phyloP scores from a whole-genome alignment of 2,888 invertebrate species.

The Athetis lepigone region DNA sequence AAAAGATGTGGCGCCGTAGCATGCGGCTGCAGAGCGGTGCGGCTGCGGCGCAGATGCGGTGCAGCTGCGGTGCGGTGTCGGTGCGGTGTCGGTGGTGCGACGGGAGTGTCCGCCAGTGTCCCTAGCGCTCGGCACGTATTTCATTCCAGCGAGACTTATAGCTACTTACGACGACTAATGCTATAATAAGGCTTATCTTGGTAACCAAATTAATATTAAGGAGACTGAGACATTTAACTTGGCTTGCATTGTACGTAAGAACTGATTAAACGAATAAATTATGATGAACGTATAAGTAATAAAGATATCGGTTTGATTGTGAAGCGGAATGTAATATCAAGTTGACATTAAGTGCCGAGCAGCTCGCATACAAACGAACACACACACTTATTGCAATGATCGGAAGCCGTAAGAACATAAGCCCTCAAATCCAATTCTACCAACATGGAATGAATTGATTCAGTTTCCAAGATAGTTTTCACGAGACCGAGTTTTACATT shows the following conservation, averaged over 20 bases:
- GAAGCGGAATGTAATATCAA: constrained; percentile 7
- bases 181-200: constrained; percentile 9
- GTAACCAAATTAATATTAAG: constrained; percentile 18
- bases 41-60: background rate
- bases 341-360: constrained; percentile 13
- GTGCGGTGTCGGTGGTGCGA: background rate
- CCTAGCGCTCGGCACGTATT: background rate
- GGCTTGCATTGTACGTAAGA: background rate
- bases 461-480: too few species aligned
- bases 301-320: background rate
- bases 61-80: background rate
- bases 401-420: too few species aligned
- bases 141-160: constrained; percentile 25
- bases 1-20: background rate
- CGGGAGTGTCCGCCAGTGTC: background rate
- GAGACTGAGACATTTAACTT: constrained; percentile 2
- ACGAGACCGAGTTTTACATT: background rate
- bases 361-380: background rate
- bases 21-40: background rate
- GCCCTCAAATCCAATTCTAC: too few species aligned
- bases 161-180: constrained; percentile 23
- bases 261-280: constrained; percentile 6
- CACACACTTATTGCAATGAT: too few species aligned
- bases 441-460: too few species aligned
- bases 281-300: background rate